Base-by-base conservation (phyloP, 2,113 vertebrate genomes). In the Strigops habroptila region DNA sequence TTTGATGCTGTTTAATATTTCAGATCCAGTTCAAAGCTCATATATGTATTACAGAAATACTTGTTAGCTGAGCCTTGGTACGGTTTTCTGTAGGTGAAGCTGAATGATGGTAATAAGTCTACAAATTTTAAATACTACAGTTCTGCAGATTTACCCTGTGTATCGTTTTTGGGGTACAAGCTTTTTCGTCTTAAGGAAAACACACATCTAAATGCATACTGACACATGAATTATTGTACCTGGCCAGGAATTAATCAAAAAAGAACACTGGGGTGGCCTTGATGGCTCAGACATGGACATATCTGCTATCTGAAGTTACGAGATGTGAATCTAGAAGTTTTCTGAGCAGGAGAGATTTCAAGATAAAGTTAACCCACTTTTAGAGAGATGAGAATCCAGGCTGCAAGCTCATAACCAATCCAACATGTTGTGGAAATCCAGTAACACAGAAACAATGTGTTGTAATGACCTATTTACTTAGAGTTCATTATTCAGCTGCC, bases 401-500 rank as follows among this genome's bases (percentile, higher is more conserved):
- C 84, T 93, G 91, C 35, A 85, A 82, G 31, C 65, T 91, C 74
- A 68, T 48, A 89, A 83, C 52, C 43, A 43, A 5, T 25, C 51
- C 0, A 2, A 92, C 52, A 63, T 41, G 23, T 37, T 82, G 82
- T 80, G 70, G 75, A 94, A 95, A 91, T 82, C 49, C 75, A 86
- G 82, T 91, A 90, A 95, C 82, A 91, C 59, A 89, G 84, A 93
- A 97, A 95, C 94, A 90, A 95, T 24, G 51, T 96, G 91, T 80
- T 93, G 78, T 70, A 90, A 82, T 82, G 91, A 93, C 79, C 75
- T 94, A 82, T 94, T 97, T 96, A 86, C 53, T 94, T 74, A 73
- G 67, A 91, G 91, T 91, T 93, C 93, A 88, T 96, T 96, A 96
- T 96, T 94, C 94, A 97, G 96, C 93, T 96, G 95, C 90, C 93